A percentile compares a stretch with the other conserved stretches of the same genome.
Evolutionary conservation across 92 coral and sea anemone genomes (phyloP).

Genomic region (Umimayanthus kanabou): DNA sequence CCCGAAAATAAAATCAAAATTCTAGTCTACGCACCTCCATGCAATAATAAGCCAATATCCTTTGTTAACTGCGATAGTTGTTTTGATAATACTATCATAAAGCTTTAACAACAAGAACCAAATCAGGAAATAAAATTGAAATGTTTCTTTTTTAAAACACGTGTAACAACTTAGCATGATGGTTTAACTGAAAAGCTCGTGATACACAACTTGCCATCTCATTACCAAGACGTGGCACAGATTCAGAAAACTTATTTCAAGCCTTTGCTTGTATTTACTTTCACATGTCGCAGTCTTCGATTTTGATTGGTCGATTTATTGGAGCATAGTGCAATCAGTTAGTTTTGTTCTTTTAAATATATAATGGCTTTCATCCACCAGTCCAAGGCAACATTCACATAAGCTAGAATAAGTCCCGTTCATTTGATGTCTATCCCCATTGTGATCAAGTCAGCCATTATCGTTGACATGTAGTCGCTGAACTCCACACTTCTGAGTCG

Average conservation of each 20-base stretch:
- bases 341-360: background rate
- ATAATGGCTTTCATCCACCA: conserved; percentile 20
- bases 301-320: conserved; percentile 21
- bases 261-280: conserved; percentile 8
- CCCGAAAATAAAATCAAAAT: too few relatives aligned
- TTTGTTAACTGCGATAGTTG: background rate
- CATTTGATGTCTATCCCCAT: background rate
- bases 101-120: background rate
- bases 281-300: conserved; percentile 4
- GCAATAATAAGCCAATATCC: too few relatives aligned
- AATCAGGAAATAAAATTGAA: background rate
- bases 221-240: background rate
- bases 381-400: background rate
- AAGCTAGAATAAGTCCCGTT: background rate
- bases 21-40: too few relatives aligned
- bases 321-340: background rate
- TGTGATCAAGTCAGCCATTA: background rate
- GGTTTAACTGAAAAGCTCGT: background rate
- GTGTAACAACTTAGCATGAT: background rate
- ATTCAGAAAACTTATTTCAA: background rate
- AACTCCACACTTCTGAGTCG: background rate
- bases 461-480: background rate
- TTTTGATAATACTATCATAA: too few relatives aligned
- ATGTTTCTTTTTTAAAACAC: background rate
- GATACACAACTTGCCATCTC: background rate